phyloP scores from a whole-genome alignment of 2,888 invertebrate genomes.

The Aspidapion aeneum region DNA sequence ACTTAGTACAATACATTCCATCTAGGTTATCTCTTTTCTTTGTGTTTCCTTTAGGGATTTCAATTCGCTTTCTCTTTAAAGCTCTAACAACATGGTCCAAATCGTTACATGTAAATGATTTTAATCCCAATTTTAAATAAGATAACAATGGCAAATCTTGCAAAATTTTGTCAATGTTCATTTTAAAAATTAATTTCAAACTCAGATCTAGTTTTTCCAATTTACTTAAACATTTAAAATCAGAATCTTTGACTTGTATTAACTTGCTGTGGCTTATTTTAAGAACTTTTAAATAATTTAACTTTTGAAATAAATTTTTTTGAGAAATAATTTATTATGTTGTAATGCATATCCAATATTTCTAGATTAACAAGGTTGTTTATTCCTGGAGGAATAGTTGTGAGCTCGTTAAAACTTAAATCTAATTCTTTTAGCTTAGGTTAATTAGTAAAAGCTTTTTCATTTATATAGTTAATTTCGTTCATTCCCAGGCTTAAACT shows the following conservation, averaged over 20 bases:
- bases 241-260: constrained; percentile 17
- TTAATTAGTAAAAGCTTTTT: background rate
- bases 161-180: constrained; percentile 23
- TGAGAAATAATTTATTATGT: background rate
- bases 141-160: constrained; percentile 27
- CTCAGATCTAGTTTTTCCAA: constrained; percentile 34
- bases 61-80: constrained; percentile 9
- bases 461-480: background rate
- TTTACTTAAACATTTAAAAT: constrained; percentile 18
- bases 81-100: constrained; percentile 25
- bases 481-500: background rate
- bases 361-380: background rate
- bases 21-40: constrained; percentile 12
- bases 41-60: constrained; percentile 13
- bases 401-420: background rate
- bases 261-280: constrained; percentile 31
- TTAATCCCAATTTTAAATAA: constrained; percentile 35
- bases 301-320: background rate
- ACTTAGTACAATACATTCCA: constrained; percentile 15
- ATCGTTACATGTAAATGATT: constrained; percentile 32
- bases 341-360: background rate
- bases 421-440: background rate
- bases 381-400: background rate
- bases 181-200: constrained; percentile 27
- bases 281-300: constrained; percentile 26